Evolutionary conservation across 2,888 invertebrate species (phyloP), one percentile per base, ranked within the genome.

Genomic region (Sympetrum striolatum): DNA sequence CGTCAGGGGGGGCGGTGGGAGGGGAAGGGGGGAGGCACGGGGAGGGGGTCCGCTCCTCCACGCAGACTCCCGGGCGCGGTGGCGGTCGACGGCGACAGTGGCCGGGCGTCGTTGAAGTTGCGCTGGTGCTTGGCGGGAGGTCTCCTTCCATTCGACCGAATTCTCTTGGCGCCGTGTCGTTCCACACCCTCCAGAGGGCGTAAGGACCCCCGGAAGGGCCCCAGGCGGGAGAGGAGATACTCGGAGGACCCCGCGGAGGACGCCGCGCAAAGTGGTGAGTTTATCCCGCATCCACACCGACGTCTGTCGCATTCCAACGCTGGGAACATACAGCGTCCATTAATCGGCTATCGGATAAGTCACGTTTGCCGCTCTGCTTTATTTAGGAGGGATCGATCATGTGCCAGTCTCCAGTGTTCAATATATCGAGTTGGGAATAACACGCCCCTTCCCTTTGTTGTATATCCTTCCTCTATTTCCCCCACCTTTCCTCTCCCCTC

Each of bases 31-130:
- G 82, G 58, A 18, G 15, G 22, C 0, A 3, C 3, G 73, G 31
- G 73, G 31, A n/a, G 48, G 18, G n/a, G 35, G 86, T 58, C 86
- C 82, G 82, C 53, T 86, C 58, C 86, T 58, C 60, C 35, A 58
- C 58, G 58, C 58, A 58, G 58, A 60, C 58, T 60, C 60, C 86
- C 86, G 58, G 86, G 86, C 58, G 58, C 58, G 58, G 86, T 58
- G 37, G 86, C 58, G 58, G 81, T 53, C 53, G 53, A 53, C 81
- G 60, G 86, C 60, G 86, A 60, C 86, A 58, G 86, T 58, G 60
- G 86, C 64, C 73, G 73, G 60, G 37, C 60, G 86, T 58, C 60
- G 86, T 35, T 31, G 82, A 22, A 18, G 81, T 58, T 35, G 86
- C 86, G 31, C 14, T 37, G 37, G 37, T 60, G 60, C 60, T 60